phyloP scores from a whole-genome alignment of 1,140 invertebrate genomes.

The Aphelenchoides fujianensis region DNA sequence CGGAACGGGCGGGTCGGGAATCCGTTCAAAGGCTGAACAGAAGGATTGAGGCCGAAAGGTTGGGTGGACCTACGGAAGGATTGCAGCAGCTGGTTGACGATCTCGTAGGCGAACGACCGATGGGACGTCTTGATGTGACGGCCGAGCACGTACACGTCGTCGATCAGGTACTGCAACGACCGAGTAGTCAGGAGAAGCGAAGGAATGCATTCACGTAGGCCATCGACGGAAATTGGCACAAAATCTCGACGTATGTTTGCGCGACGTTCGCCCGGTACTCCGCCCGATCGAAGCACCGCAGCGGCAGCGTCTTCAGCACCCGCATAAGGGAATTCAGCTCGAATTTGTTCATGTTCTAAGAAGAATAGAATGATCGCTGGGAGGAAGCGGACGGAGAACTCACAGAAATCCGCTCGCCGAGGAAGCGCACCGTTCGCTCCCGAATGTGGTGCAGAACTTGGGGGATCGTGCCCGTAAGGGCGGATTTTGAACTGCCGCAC shows the following conservation, averaged over 20 bases:
- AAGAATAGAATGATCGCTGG: too few species aligned
- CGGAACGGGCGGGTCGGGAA: constrained; percentile 14
- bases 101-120: constrained; percentile 19
- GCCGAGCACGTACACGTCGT: constrained; percentile 16
- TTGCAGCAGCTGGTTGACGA: constrained; percentile 8
- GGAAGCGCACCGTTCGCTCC: not conserved
- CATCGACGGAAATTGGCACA: not conserved
- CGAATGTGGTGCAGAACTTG: not conserved
- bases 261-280: constrained; percentile 15
- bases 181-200: too few species aligned
- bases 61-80: constrained; percentile 1
- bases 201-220: constrained; percentile 11
- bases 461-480: not conserved
- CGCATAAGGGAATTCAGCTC: constrained; percentile 1
- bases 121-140: constrained; percentile 3
- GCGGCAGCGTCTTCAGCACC: not conserved
- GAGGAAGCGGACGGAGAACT: constrained; percentile 9
- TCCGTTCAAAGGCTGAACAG: constrained; percentile 10
- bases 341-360: constrained; percentile 8
- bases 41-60: not conserved
- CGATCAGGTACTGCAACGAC: constrained; percentile 7
- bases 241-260: constrained; percentile 6
- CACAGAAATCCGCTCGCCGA: not conserved
- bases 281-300: constrained; percentile 12
- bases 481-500: not conserved